Evolutionary conservation across 2,888 invertebrate species (phyloP).

Genomic region (Luperina testacea): DNA sequence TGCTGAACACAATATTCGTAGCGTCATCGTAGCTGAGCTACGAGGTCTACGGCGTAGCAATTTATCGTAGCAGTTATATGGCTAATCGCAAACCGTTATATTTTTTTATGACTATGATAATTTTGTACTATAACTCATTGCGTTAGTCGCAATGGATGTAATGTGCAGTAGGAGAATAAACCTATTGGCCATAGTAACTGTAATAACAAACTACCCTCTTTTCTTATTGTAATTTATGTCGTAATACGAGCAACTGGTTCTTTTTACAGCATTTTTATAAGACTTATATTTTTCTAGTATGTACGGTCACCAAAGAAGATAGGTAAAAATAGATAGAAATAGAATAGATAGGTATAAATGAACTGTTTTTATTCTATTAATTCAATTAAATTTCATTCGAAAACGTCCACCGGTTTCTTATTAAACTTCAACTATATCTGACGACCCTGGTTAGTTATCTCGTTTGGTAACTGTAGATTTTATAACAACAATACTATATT

Average conservation of each 20-base stretch:
- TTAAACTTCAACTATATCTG: no score
- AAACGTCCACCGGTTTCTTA: no score
- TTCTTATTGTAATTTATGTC: background rate
- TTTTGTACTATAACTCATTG: background rate
- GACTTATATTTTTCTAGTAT: background rate
- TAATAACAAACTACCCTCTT: background rate
- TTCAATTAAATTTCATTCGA: no score
- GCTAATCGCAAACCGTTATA: background rate
- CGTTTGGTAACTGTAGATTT: background rate
- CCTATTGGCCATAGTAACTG: background rate
- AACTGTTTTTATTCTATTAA: no score
- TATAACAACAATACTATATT: background rate
- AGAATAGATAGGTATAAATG: no score
- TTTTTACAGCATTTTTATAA: background rate
- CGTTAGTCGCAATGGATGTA: background rate
- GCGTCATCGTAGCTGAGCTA: constrained; percentile 22
- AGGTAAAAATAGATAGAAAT: no score
- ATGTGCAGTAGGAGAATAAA: background rate
- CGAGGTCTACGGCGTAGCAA: constrained; percentile 53
- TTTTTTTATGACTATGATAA: background rate
- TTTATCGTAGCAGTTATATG: constrained; percentile 29
- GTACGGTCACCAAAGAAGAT: no score
- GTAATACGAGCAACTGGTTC: constrained; percentile 10
- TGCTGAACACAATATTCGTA: background rate
- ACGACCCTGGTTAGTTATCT: no score